Percentiles rank a stretch among this genome's conserved stretches.
phyloP scores from a whole-genome alignment of 1,140 invertebrate species.

The Drosophila carrolli region DNA sequence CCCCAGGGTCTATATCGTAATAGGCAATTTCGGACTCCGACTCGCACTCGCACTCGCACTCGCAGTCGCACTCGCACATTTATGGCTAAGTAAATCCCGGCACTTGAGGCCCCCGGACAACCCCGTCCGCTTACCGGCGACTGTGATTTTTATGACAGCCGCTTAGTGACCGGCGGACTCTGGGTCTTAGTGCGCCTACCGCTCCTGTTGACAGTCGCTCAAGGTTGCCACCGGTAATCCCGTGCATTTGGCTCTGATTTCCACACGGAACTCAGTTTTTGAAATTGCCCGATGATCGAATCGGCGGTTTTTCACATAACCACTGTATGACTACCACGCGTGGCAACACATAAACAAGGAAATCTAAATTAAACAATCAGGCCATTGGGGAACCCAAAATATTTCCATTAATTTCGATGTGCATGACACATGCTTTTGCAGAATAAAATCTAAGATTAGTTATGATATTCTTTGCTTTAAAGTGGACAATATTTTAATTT shows the following conservation, averaged over 20 bases:
- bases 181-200: slow-evolving; percentile 24
- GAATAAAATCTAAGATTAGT: background rate
- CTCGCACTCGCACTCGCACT: slow-evolving; percentile 9
- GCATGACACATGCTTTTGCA: slow-evolving; percentile 1
- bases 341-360: background rate
- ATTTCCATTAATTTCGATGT: slow-evolving; percentile 1
- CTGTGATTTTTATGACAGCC: slow-evolving; percentile 80
- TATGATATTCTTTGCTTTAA: too few species aligned
- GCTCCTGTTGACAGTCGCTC: slow-evolving; percentile 33
- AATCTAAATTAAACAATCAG: slow-evolving; percentile 1
- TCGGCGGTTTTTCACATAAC: background rate
- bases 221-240: slow-evolving; percentile 29
- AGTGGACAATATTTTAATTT: too few species aligned
- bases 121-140: background rate
- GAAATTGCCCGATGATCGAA: slow-evolving; percentile 24
- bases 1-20: slow-evolving; percentile 50
- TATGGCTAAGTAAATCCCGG: slow-evolving; percentile 83
- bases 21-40: slow-evolving; percentile 54
- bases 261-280: slow-evolving; percentile 21
- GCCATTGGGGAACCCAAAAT: background rate
- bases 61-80: slow-evolving; percentile 39
- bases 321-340: background rate
- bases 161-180: slow-evolving; percentile 50
- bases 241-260: slow-evolving; percentile 24
- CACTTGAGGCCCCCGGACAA: slow-evolving; percentile 60